Base-by-base conservation (phyloP, 2,113 vertebrate species). In the Hirundichthys speculiger region DNA sequence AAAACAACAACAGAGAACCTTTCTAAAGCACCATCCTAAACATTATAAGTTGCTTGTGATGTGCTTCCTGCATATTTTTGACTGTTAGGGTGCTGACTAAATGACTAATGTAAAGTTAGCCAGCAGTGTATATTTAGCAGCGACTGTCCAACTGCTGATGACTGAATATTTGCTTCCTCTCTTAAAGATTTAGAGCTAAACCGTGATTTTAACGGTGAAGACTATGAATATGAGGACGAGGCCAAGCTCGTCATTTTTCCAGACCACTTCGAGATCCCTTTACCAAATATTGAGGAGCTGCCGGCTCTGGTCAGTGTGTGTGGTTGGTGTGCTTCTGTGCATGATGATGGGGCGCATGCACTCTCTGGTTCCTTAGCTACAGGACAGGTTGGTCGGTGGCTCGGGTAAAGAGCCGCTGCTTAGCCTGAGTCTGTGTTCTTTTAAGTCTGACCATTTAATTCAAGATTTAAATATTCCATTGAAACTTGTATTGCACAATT, bases 261-360 rank as follows among this genome's bases (percentile, higher is more conserved):
- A 90, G 97, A 99, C 92, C 96, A 99, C 93, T 98, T 94, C 89
- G 98, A 99, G 93, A 99, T 99, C 87, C 91, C 95, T 43, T 93
- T 99, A 81, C 98, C 98, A 76, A 99, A 99, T 88, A 99, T 99
- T 89, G 98, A 99, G 90, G 98, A 99, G 87, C 88, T 99, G 50
- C 98, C 98, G 19, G 97, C 96, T 43, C 92, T 99, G 97, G 97
- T 99, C 88, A 96, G 97, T 98, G 92, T 92, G 75, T 88, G 61
- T 83, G 41, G 75, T 69, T 46, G 87, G 69, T 88, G 70, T 77
- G 79, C 75, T 76, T 75, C 43, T 49, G 30, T 80, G 84, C 82
- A 83, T 81, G 86, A 40, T 2, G 20, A 25, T 43, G 50, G 25
- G 15, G 25, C 50, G 27, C 24, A 21, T 63, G 64, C 67, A 59